Evolutionary conservation across 2,797 vertebrate species (phyloP).

Genomic region (Cephalopachus bancanus): DNA sequence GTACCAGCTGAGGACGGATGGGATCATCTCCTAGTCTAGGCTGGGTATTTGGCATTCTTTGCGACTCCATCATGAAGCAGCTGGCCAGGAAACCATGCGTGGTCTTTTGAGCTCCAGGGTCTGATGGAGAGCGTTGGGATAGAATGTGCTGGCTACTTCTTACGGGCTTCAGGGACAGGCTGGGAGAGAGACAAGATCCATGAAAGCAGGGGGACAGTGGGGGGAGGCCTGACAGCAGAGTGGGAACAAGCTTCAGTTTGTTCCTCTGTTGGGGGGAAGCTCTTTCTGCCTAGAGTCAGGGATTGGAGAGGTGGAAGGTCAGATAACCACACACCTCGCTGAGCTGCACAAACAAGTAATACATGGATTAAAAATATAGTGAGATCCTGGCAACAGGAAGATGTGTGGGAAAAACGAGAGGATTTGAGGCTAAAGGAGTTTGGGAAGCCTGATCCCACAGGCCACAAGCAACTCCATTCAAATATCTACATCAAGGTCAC

Average conservation of each 20-base stretch:
- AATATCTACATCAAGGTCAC: neutral
- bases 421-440: neutral
- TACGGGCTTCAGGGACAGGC: neutral
- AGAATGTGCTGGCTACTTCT: neutral
- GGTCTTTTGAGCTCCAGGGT: neutral
- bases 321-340: neutral
- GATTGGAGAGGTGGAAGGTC: neutral
- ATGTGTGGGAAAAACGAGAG: neutral
- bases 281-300: neutral
- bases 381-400: neutral
- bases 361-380: neutral
- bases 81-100: neutral
- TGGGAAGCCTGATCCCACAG: neutral
- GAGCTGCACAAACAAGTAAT: neutral
- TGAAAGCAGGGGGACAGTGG: fast-evolving
- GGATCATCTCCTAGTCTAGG: neutral
- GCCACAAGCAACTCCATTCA: neutral
- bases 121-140: neutral
- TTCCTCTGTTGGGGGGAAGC: neutral
- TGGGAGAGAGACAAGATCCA: no score
- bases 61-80: neutral
- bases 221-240: neutral
- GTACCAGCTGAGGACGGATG: neutral
- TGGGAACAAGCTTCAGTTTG: neutral
- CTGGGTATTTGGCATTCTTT: neutral